Percentiles rank a stretch among this genome's conserved stretches.
phyloP scores from a whole-genome alignment of 2,797 vertebrate genomes.

The Acipenser ruthenus region DNA sequence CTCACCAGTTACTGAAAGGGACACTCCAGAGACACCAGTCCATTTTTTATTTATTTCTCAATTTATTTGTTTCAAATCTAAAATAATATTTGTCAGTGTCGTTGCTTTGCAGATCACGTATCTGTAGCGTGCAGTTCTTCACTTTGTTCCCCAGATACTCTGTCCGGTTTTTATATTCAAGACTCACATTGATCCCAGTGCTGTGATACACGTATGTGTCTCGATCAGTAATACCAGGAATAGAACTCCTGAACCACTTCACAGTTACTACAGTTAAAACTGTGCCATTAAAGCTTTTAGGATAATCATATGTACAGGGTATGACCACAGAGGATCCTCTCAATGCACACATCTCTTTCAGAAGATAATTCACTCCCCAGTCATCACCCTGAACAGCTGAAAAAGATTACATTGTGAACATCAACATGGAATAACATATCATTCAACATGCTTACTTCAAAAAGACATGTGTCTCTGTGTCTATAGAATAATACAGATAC shows the following conservation, averaged over 20 bases:
- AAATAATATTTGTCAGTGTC: neutral
- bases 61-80: neutral
- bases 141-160: neutral
- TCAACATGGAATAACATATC: no score
- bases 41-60: no score
- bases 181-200: neutral
- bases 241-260: neutral
- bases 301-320: neutral
- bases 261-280: neutral
- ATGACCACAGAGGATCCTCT: slow-evolving; percentile 5
- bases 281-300: neutral
- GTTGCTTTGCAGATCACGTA: neutral
- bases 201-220: neutral
- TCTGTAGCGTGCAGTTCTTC: slow-evolving; percentile 4
- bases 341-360: neutral
- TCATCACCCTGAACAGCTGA: no score
- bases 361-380: no score
- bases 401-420: no score
- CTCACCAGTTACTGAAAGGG: neutral
- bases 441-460: no score
- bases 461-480: no score
- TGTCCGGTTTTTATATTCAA: neutral
- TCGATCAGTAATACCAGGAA: neutral
- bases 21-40: neutral
- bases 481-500: no score